Conservation (phyloP, 2,888 invertebrate genomes). For the Venusia cambrica region DNA sequence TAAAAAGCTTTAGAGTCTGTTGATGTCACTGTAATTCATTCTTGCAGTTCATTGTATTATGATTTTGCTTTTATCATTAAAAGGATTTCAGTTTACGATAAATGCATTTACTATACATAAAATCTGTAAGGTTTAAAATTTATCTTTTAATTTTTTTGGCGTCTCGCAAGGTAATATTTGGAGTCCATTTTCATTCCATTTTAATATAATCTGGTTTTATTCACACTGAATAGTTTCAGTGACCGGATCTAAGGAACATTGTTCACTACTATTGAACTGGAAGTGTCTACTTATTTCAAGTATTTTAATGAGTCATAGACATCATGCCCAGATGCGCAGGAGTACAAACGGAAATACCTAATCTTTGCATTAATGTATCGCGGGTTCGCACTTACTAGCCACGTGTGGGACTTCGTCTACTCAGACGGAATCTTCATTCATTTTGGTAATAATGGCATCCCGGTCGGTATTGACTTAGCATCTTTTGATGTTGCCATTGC, state of each 20-base stretch:
- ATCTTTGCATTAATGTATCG: constrained; percentile 72
- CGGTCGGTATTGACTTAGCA: constrained; percentile 35
- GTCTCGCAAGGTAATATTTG: constrained; percentile 2
- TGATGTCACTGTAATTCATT: constrained; percentile 16
- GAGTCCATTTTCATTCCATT: background rate
- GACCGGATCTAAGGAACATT: constrained; percentile 14
- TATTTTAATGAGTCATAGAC: constrained; percentile 45
- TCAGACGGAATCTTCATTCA: constrained; percentile 36
- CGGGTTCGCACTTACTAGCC: constrained; percentile 48
- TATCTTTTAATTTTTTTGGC: no score
- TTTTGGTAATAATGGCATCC: constrained; percentile 51
- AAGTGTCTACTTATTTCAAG: constrained; percentile 32
- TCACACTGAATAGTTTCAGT: background rate
- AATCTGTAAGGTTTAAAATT: no score
- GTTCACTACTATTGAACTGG: constrained; percentile 18
- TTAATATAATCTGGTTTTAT: background rate
- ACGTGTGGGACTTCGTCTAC: constrained; percentile 51
- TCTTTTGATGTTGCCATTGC: constrained; percentile 19
- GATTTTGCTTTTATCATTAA: constrained; percentile 3
- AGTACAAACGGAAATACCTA: constrained; percentile 72
- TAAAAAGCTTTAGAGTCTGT: constrained; percentile 17
- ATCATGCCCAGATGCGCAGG: constrained; percentile 56
- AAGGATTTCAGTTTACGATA: no score
- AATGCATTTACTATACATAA: no score
- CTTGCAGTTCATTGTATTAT: constrained; percentile 13